Evolutionary conservation across 2,888 invertebrate species (phyloP), one percentile per base, ranked within the genome.

Genomic region (Eretmocerus hayati): DNA sequence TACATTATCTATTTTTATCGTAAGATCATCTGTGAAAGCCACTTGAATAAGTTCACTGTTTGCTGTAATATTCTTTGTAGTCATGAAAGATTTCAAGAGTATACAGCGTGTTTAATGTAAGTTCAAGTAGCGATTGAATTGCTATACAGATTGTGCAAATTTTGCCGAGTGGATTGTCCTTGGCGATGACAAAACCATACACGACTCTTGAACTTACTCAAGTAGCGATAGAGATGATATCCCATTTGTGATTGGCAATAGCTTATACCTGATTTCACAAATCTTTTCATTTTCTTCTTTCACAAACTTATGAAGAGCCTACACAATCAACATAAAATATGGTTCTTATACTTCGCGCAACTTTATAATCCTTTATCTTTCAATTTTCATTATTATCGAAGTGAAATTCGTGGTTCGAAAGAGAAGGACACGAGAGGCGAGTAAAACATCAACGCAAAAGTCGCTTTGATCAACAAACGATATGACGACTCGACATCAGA

Each of bases 1-100:
- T 65, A 67, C 61, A 62, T 62, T 66, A 66, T 66, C 63, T 64
- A 63, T 60, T 57, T 59, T 60, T 60, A 61, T 62, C 58, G 59
- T 60, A 60, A 58, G 59, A 57, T 58, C 59, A 59, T 59, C 11
- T 59, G 56, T 62, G 55, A 58, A 61, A 62, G 62, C 62, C 58
- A 60, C 61, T 61, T 62, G 62, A 62, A 66, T 66, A 66, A 58
- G 57, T 47, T 55, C 59, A 51, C 56, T 58, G 59, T 60, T 60
- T 42, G 52, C 30, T 30, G 8, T 30, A 30, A 30, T 30, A 9
- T 30, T 9, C 8, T 30, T 54, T n/a, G n/a, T n/a, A n/a, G n/a
- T n/a, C n/a, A n/a, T n/a, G n/a, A n/a, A n/a, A n/a, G n/a, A n/a
- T n/a, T n/a, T n/a, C n/a, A n/a, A n/a, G n/a, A n/a, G n/a, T n/a